Base-by-base conservation (phyloP, 2,888 invertebrate species). In the Pocota personata region DNA sequence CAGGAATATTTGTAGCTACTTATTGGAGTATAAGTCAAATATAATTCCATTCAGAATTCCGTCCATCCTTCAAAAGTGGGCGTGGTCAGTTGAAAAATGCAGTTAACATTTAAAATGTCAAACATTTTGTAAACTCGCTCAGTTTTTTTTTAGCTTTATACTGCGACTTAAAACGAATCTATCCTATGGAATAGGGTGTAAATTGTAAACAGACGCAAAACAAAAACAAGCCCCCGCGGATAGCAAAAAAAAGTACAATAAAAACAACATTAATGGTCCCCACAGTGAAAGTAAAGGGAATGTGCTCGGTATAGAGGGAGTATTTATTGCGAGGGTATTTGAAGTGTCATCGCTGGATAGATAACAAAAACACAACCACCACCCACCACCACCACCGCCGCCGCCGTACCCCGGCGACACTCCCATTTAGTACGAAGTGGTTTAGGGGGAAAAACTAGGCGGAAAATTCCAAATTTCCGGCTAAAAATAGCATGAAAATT, bases 401-500 rank as follows among this genome's bases (percentile, higher is more conserved):
- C 46, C 21, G 12, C 46, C 21, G 12, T 21, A 46, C 27, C 37
- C 30, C 30, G 19, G 37, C 19, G 52, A 24, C 78, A 67, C 79
- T 60, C 83, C 79, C 60, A 12, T 48, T 46, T 21, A 8, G 58
- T 27, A 16, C 14, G 35, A n/a, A 40, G 2, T 46, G 30, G 27
- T 60, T 12, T n/a, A 21, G 50, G 8, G 30, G 8, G 32, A 52
- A 37, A 48, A 75, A 57, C 32, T 40, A 46, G 62, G 62, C 78
- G 69, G 64, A 80, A 50, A 75, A 50, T 75, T 75, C 57, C 43
- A 64, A 84, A 80, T 75, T 71, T 84, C 80, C 84, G 75, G 75
- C 75, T 80, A 75, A 84, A 84, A 84, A 84, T 75, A 84, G 62
- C 80, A 64, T 84, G 75, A 75, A 80, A 84, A 84, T 64, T 69